Base-by-base conservation (phyloP, 92 coral and sea anemone genomes). In the Porites cylindrica region DNA sequence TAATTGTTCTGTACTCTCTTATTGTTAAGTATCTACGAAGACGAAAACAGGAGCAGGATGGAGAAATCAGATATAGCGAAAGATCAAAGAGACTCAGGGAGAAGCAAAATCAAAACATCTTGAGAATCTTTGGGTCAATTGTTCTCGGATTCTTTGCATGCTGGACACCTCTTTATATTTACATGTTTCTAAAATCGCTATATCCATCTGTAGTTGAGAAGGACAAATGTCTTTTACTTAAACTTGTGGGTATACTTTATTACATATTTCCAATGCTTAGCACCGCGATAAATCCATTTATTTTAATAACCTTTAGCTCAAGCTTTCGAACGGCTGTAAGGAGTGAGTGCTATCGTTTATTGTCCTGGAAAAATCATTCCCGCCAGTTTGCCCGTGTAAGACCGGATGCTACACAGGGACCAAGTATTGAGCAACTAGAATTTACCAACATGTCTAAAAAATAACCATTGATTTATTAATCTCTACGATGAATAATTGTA, bases 231-330 rank as follows among this genome's bases (percentile, higher is more conserved):
- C 69, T 60, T n/a, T 62, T 78, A 38, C 6, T 62, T 11, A 62
- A 62, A 6, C 21, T 78, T 62, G 82, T 78, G 32, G 70, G 70
- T 62, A 14, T n/a, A 64, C 26, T 75, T 17, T 75, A 78, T 64
- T 78, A 78, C 32, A 43, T 78, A 32, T 78, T 62, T 18, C 82
- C 82, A 78, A 8, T 38, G 70, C 71, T 78, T 29, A 78, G 82
- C 12, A 78, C 82, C 29, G 82, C 26, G 29, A n/a, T 78, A 32
- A 78, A 78, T 78, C 82, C 82, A 9, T 60, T 78, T 9, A 78
- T 77, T 60, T 47, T 77, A 13, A 17, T 77, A 6, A 11, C 23
- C 4, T 54, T 77, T 19, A 77, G 81, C 60, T 58, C 81, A 23
- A 20, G 3, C 26, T 77, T 13, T 56, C 66, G 81, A 1, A 23